Evolutionary conservation across 2,888 invertebrate species (phyloP).

Genomic region (Selenia dentaria): DNA sequence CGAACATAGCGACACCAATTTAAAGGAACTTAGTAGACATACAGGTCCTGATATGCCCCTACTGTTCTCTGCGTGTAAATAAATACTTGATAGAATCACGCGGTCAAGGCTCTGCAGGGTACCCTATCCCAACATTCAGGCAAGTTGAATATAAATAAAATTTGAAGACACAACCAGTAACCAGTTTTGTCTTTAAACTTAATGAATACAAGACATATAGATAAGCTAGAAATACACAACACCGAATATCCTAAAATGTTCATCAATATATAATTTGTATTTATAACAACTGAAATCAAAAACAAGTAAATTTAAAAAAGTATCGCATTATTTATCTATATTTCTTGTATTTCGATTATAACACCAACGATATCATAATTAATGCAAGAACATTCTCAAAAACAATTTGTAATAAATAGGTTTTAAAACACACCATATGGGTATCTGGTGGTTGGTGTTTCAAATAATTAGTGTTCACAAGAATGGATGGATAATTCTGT

Average conservation of each 20-base stretch:
- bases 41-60: conserved; percentile 50
- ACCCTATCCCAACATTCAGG: conserved; percentile 99
- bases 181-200: conserved; percentile 48
- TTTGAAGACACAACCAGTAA: conserved; percentile 62
- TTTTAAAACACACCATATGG: background rate
- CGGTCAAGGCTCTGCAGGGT: conserved; percentile 89
- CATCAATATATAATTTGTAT: too few relatives aligned
- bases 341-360: conserved; percentile 31
- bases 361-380: background rate
- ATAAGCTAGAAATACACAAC: too few relatives aligned
- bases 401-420: background rate
- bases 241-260: too few relatives aligned
- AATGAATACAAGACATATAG: conserved; percentile 28
- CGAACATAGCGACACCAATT: conserved; percentile 51
- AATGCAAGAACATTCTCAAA: conserved; percentile 13
- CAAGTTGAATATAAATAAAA: conserved; percentile 76
- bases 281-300: too few relatives aligned
- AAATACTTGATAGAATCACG: conserved; percentile 39
- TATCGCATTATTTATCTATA: too few relatives aligned
- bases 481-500: too few relatives aligned
- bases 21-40: conserved; percentile 28
- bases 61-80: conserved; percentile 40
- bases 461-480: too few relatives aligned
- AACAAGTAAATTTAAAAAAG: too few relatives aligned
- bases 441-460: too few relatives aligned